Evolutionary conservation across 2,888 invertebrate species (phyloP).

Genomic region (Gandaritis pyraliata): DNA sequence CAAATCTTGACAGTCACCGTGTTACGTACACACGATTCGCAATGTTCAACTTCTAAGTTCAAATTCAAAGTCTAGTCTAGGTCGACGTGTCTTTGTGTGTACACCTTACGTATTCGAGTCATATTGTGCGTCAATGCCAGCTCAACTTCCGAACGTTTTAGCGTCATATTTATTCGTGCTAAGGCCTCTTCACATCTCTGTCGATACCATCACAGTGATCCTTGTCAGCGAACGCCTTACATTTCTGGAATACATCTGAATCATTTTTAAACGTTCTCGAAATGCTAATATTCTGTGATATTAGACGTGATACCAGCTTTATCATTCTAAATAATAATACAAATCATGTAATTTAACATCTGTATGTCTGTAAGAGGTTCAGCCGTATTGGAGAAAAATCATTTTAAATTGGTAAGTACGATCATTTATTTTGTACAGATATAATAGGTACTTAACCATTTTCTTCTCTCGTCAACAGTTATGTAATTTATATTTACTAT

Average conservation of each 20-base stretch:
- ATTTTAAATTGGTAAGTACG: conserved; percentile 26
- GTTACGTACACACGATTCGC: no score
- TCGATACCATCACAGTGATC: conserved; percentile 15
- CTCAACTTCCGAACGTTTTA: no score
- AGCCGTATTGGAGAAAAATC: conserved; percentile 17
- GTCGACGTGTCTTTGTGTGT: no score
- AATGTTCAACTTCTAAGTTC: no score
- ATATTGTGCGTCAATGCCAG: not conserved
- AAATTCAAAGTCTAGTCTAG: no score
- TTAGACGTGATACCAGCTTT: conserved; percentile 81
- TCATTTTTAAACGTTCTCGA: conserved; percentile 65
- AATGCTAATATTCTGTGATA: conserved; percentile 83
- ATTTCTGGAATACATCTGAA: conserved; percentile 54
- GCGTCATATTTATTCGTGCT: no score
- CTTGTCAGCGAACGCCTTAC: conserved; percentile 57
- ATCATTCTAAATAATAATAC: conserved; percentile 57
- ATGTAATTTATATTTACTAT: conserved; percentile 1
- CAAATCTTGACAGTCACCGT: no score
- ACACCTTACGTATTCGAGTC: not conserved
- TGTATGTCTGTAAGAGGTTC: conserved; percentile 28
- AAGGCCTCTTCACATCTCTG: not conserved
- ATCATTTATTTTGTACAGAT: conserved; percentile 32
- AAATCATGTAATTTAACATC: conserved; percentile 34
- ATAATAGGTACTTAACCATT: conserved; percentile 17
- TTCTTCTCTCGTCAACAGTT: conserved; percentile 6